Percentiles rank a stretch among this genome's conserved stretches.
phyloP scores from a whole-genome alignment of 2,888 invertebrate genomes.

The Stenurella melanura region DNA sequence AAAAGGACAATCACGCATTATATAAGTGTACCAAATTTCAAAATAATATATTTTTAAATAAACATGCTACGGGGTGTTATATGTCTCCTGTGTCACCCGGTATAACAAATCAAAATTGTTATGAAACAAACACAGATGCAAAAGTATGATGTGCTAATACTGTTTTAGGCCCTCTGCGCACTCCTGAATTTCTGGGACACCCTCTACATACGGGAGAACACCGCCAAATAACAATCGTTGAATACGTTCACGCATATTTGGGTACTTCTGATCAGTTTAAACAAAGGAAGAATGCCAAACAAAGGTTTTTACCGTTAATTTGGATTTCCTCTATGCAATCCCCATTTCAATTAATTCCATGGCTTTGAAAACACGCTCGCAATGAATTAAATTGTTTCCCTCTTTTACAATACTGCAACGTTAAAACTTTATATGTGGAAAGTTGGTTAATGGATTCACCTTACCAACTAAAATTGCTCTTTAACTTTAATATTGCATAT shows the following conservation, averaged over 20 bases:
- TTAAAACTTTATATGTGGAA: background rate
- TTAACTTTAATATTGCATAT: background rate
- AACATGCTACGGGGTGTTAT: too few species aligned
- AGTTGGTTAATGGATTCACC: background rate
- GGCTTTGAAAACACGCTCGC: slow-evolving; percentile 13
- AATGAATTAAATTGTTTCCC: slow-evolving; percentile 17
- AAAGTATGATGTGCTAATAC: too few species aligned
- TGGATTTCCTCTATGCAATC: slow-evolving; percentile 26
- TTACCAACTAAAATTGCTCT: background rate
- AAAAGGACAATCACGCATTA: too few species aligned
- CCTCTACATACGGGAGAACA: too few species aligned
- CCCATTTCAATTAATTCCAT: slow-evolving; percentile 12
- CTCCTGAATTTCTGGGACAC: too few species aligned
- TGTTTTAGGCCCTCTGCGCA: too few species aligned
- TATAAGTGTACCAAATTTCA: too few species aligned
- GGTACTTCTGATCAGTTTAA: background rate
- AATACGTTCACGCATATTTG: slow-evolving; percentile 23
- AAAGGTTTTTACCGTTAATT: slow-evolving; percentile 27
- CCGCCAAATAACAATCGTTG: background rate
- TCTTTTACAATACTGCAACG: background rate
- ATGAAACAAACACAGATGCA: too few species aligned
- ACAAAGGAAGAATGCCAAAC: slow-evolving; percentile 21
- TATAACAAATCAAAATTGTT: too few species aligned
- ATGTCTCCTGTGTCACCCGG: too few species aligned
- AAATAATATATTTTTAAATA: too few species aligned